A percentile compares a stretch with the other conserved stretches of the same genome.
Conservation (phyloP, 2,113 vertebrate species). For the Ageneiosus marmoratus region DNA sequence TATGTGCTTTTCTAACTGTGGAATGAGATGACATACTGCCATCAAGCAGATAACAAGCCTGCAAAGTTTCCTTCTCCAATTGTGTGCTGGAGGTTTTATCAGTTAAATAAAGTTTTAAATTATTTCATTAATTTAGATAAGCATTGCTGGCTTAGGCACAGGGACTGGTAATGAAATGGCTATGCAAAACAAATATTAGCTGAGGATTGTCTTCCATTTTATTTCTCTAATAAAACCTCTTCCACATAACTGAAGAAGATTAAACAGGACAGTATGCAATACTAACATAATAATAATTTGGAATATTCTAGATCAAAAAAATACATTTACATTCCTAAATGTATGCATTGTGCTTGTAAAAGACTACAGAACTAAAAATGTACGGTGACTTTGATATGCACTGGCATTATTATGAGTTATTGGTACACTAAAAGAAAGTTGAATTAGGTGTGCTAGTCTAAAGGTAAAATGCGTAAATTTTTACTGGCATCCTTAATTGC, state of each 20-base stretch:
- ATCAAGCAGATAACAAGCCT: constrained; percentile 39
- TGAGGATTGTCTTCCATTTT: neutral
- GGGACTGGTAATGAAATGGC: constrained; percentile 10
- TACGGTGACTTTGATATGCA: neutral
- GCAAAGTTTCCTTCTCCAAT: constrained; percentile 23
- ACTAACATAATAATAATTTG: neutral
- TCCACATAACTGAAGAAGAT: neutral
- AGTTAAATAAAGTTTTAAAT: constrained; percentile 41
- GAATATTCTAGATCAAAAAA: neutral
- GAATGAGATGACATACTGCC: constrained; percentile 36
- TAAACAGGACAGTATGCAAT: neutral
- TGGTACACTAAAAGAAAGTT: neutral
- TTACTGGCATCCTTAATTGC: neutral
- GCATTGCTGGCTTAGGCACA: constrained; percentile 4
- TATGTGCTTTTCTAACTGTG: constrained; percentile 27
- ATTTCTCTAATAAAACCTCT: neutral
- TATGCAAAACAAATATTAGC: neutral
- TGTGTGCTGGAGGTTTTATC: constrained; percentile 29
- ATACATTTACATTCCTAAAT: neutral
- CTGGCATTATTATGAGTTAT: neutral
- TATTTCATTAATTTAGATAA: constrained; percentile 45
- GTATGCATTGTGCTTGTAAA: neutral
- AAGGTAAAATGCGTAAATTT: neutral
- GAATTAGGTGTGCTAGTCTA: neutral
- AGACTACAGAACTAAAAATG: neutral